phyloP scores from a whole-genome alignment of 2,113 vertebrate genomes.

The Pollachius pollachius region DNA sequence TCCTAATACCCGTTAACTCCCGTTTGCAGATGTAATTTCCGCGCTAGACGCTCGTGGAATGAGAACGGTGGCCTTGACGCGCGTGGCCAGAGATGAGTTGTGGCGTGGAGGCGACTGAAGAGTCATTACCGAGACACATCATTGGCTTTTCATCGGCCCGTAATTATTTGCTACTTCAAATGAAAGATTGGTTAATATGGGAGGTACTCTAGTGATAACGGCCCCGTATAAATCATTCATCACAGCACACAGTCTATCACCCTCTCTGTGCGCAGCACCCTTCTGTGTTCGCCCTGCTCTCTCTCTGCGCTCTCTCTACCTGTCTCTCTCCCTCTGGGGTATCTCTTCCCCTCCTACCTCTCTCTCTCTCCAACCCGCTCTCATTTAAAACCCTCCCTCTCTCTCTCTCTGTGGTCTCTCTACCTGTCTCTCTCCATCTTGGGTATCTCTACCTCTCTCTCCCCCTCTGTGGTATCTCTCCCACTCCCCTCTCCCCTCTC shows the following conservation, averaged over 20 bases:
- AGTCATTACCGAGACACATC: slow-evolving; percentile 36
- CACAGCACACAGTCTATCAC: slow-evolving; percentile 34
- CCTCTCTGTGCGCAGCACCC: background rate
- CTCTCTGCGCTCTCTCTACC: slow-evolving; percentile 37
- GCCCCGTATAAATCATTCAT: slow-evolving; percentile 49
- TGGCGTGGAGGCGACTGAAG: slow-evolving; percentile 34
- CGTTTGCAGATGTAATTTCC: slow-evolving; percentile 35
- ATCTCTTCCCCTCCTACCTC: slow-evolving; percentile 36
- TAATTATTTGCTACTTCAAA: slow-evolving; percentile 51
- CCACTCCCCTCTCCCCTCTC: no score
- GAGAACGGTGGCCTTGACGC: slow-evolving; percentile 20
- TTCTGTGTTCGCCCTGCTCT: slow-evolving; percentile 10
- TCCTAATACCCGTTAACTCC: slow-evolving; percentile 24
- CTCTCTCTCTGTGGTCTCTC: no score
- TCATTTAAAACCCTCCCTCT: no score
- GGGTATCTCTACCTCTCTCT: no score
- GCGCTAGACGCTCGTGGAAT: slow-evolving; percentile 17
- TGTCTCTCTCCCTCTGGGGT: slow-evolving; percentile 39
- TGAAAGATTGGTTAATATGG: slow-evolving; percentile 27
- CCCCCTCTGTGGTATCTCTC: no score
- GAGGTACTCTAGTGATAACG: slow-evolving; percentile 40
- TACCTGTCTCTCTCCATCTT: no score
- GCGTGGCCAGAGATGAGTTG: slow-evolving; percentile 25
- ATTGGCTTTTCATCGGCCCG: slow-evolving; percentile 40
- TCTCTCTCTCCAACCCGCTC: slow-evolving; percentile 13